phyloP scores from a whole-genome alignment of 2,888 invertebrate species.

The Amphipyra tragopoginis region DNA sequence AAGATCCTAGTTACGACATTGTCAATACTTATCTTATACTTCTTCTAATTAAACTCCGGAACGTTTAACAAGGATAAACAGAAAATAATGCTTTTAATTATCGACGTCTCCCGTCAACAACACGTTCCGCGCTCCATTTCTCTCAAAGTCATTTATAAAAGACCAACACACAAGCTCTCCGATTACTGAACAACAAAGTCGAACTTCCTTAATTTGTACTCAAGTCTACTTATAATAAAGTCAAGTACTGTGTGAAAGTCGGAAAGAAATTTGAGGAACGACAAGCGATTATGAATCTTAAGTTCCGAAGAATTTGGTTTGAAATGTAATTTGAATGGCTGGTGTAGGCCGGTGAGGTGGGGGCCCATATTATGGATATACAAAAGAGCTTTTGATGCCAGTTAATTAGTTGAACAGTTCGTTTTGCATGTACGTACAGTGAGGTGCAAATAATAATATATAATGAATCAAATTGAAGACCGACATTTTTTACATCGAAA shows the following conservation, averaged over 20 bases:
- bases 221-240: conserved; percentile 63
- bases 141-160: conserved; percentile 57
- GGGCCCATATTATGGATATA: conserved; percentile 50
- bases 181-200: conserved; percentile 61
- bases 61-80: conserved; percentile 40
- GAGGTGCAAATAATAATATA: conserved; percentile 40
- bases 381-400: conserved; percentile 67
- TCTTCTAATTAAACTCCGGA: conserved; percentile 34
- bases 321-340: conserved; percentile 28
- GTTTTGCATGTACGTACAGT: conserved; percentile 46
- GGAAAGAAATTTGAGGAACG: conserved; percentile 52
- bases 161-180: conserved; percentile 59
- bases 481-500: no score
- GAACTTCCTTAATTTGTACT: conserved; percentile 63
- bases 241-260: conserved; percentile 53
- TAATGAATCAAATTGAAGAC: no score
- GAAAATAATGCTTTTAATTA: conserved; percentile 60
- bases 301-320: conserved; percentile 32
- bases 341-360: conserved; percentile 35
- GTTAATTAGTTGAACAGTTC: conserved; percentile 70
- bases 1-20: no score
- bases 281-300: conserved; percentile 48
- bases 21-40: no score
- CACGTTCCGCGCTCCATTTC: conserved; percentile 42
- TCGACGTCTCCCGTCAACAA: conserved; percentile 48